Conservation (phyloP, 2,113 vertebrate genomes). For the Tupaia chinensis region DNA sequence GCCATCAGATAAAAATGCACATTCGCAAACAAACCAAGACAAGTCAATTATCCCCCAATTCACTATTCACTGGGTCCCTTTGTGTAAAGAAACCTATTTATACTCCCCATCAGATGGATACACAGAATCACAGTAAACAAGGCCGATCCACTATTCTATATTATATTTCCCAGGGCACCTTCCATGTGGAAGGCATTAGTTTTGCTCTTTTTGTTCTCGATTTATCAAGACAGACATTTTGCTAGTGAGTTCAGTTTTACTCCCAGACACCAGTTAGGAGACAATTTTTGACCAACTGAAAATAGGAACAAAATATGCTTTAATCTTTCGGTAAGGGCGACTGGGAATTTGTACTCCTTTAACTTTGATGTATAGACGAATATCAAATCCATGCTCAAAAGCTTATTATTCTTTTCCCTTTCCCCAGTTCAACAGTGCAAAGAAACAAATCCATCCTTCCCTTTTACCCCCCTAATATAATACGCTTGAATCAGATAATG, state of each 20-base stretch:
- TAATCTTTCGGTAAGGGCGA: conserved; percentile 1
- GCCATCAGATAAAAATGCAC: conserved; percentile 87
- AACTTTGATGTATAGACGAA: neutral
- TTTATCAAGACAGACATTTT: conserved; percentile 84
- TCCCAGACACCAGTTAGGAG: conserved; percentile 21
- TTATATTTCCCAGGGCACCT: conserved; percentile 82
- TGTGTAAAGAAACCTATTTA: conserved; percentile 84
- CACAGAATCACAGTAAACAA: conserved; percentile 83
- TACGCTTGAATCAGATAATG: neutral
- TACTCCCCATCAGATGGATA: conserved; percentile 79
- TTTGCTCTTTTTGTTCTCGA: conserved; percentile 81
- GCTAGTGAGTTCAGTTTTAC: conserved; percentile 69
- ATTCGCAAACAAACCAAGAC: conserved; percentile 83
- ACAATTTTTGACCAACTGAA: conserved; percentile 21
- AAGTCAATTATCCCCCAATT: conserved; percentile 86
- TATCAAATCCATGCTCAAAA: neutral
- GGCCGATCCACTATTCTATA: conserved; percentile 64
- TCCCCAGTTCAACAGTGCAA: neutral
- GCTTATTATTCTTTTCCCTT: neutral
- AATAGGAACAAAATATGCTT: neutral
- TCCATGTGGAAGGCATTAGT: conserved; percentile 83
- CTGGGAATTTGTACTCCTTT: neutral
- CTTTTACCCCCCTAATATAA: neutral
- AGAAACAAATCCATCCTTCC: neutral
- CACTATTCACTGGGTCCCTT: conserved; percentile 80